These are phyloP conservation scores for Neodon shergylaensis DNA, from an alignment of 2,113 vertebrate genomes.

Conservation along the genomic window DNA sequence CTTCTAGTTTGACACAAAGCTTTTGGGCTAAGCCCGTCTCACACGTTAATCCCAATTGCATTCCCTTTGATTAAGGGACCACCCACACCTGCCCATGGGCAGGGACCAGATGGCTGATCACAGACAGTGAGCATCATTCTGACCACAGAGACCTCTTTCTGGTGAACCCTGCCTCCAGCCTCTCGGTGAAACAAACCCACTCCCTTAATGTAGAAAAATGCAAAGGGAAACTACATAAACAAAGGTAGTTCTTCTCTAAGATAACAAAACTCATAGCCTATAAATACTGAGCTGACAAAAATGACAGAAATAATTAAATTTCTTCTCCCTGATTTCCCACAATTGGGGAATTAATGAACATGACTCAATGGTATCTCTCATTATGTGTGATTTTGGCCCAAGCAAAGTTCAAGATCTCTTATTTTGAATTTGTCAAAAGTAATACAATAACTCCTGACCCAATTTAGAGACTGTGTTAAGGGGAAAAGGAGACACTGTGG, in stretches of 20 bases:
- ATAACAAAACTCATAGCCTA: conserved; percentile 28
- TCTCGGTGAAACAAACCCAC: not conserved
- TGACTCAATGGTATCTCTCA: not conserved
- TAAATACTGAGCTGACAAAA: conserved; percentile 22
- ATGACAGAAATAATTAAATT: conserved; percentile 29
- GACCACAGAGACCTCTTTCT: not conserved
- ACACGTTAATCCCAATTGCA: conserved; percentile 49
- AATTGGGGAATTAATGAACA: not conserved
- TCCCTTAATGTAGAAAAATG: conserved; percentile 46
- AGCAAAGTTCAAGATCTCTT: not conserved
- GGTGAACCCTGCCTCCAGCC: not conserved
- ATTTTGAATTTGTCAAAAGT: conserved; percentile 18
- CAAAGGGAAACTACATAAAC: conserved; percentile 19
- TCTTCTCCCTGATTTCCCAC: not conserved
- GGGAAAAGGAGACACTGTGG: not conserved
- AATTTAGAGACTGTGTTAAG: not conserved
- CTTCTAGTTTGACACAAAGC: conserved; percentile 50
- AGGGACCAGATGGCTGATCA: conserved; percentile 40
- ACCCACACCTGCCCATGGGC: conserved; percentile 16
- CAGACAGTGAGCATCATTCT: not conserved
- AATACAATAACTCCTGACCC: not conserved
- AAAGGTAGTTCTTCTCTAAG: conserved; percentile 8
- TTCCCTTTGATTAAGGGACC: conserved; percentile 35
- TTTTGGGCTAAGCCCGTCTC: conserved; percentile 46
- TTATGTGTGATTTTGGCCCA: not conserved